These are phyloP conservation scores for Sebastes diploproa DNA, from an alignment of 2,797 vertebrate species.

Conservation along the genomic window DNA sequence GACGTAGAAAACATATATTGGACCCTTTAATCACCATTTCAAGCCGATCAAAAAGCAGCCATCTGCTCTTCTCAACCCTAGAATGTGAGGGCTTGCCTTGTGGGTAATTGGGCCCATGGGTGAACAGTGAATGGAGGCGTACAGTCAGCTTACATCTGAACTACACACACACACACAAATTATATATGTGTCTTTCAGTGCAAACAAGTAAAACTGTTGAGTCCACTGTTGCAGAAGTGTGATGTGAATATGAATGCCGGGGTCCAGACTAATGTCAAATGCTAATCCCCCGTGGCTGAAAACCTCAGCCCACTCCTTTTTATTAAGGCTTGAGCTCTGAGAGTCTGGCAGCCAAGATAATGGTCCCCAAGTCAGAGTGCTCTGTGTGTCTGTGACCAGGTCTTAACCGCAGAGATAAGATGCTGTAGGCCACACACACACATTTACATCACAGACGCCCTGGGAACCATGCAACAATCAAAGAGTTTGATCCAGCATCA, in stretches of 20 bases:
- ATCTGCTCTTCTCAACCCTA: slow-evolving; percentile 61
- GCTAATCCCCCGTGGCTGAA: slow-evolving; percentile 75
- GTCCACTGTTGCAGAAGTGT: slow-evolving; percentile 27
- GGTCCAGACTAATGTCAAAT: slow-evolving; percentile 74
- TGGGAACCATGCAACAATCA: slow-evolving; percentile 66
- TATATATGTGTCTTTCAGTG: slow-evolving; percentile 40
- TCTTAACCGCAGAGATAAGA: slow-evolving; percentile 76
- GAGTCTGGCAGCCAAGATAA: slow-evolving; percentile 82
- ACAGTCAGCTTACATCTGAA: slow-evolving; percentile 45
- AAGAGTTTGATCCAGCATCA: slow-evolving; percentile 63
- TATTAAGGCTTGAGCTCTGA: slow-evolving; percentile 57
- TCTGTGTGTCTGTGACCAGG: slow-evolving; percentile 58
- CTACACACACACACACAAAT: slow-evolving; percentile 25
- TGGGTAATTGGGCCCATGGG: slow-evolving; percentile 71
- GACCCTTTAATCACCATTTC: slow-evolving; percentile 54
- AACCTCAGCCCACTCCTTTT: slow-evolving; percentile 65
- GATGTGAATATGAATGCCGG: slow-evolving; percentile 62
- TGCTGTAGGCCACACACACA: slow-evolving; percentile 54
- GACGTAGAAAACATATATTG: slow-evolving; percentile 36
- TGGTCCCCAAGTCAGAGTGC: slow-evolving; percentile 60
- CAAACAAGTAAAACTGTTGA: slow-evolving; percentile 45
- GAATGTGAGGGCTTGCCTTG: slow-evolving; percentile 38
- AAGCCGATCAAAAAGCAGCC: slow-evolving; percentile 40
- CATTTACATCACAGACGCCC: slow-evolving; percentile 75
- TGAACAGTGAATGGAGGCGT: slow-evolving; percentile 32